Conservation (phyloP, 64 coral and sea anemone species). For the Dendrophyllia cribrosa region DNA sequence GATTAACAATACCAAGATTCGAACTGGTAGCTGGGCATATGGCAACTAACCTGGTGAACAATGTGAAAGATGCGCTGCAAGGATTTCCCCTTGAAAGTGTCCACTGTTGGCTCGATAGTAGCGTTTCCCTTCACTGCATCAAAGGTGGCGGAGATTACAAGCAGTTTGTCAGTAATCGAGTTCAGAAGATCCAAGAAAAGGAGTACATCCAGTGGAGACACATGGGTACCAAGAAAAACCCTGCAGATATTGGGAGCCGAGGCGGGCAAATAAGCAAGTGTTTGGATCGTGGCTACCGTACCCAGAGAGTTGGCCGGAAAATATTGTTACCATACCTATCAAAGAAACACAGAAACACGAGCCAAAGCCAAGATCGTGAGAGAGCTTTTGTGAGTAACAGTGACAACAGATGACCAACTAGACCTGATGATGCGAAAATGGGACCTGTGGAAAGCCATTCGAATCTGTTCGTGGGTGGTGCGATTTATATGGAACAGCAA, state of each 20-base stretch:
- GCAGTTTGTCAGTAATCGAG: constrained; percentile 57
- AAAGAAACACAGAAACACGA: constrained; percentile 43
- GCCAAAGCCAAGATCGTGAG: constrained; percentile 24
- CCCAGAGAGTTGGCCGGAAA: constrained; percentile 53
- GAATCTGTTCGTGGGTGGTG: constrained; percentile 25
- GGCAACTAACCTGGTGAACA: constrained; percentile 33
- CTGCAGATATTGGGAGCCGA: constrained; percentile 56
- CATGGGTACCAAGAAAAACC: constrained; percentile 49
- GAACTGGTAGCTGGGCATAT: constrained; percentile 59
- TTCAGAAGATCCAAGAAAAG: constrained; percentile 41
- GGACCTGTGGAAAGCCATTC: constrained; percentile 37
- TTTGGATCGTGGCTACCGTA: constrained; percentile 24
- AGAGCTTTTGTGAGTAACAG: constrained; percentile 20
- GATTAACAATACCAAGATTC: constrained; percentile 59
- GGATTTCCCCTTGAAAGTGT: constrained; percentile 22
- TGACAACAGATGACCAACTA: constrained; percentile 23
- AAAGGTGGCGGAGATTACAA: constrained; percentile 27
- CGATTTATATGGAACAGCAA: constrained; percentile 8
- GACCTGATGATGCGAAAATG: constrained; percentile 29
- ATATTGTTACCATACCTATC: constrained; percentile 31
- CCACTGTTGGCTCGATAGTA: constrained; percentile 57
- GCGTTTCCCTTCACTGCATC: constrained; percentile 56
- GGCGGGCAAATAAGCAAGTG: constrained; percentile 32
- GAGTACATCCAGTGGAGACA: constrained; percentile 55
- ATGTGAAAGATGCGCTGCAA: constrained; percentile 33